Conservation (phyloP, 1,140 invertebrate genomes). For the Reticulitermes speratus region DNA sequence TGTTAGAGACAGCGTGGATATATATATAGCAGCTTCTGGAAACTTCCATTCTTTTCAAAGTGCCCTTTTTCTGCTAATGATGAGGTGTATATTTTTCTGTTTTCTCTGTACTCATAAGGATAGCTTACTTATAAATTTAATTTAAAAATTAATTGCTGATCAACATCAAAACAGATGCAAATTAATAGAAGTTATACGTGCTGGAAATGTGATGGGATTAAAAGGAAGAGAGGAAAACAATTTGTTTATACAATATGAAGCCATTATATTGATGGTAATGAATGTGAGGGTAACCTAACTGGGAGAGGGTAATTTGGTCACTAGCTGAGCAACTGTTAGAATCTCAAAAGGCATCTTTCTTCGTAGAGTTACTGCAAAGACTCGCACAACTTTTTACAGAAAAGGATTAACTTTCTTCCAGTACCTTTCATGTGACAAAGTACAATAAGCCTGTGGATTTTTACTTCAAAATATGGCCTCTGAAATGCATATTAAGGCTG, state of each 20-base stretch:
- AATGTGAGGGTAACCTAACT: no score
- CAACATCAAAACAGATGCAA: not conserved
- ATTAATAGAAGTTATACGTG: not conserved
- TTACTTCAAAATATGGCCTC: not conserved
- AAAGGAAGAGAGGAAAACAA: no score
- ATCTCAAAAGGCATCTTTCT: no score
- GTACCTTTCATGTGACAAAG: not conserved
- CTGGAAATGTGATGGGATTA: not conserved
- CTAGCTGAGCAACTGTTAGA: no score
- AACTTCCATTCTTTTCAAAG: not conserved
- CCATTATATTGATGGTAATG: no score
- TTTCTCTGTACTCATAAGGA: slow-evolving; percentile 4
- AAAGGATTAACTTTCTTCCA: not conserved
- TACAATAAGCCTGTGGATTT: not conserved
- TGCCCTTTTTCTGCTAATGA: not conserved
- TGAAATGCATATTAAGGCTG: not conserved
- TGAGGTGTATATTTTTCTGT: not conserved
- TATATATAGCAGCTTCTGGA: not conserved
- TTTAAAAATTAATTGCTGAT: not conserved
- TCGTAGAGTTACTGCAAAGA: no score
- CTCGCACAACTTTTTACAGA: no score
- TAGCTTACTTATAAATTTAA: not conserved
- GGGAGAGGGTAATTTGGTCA: no score
- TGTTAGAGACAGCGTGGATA: not conserved
- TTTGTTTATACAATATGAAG: no score